phyloP scores from a whole-genome alignment of 2,113 vertebrate genomes.

The Anarhynchus alexandrinus region DNA sequence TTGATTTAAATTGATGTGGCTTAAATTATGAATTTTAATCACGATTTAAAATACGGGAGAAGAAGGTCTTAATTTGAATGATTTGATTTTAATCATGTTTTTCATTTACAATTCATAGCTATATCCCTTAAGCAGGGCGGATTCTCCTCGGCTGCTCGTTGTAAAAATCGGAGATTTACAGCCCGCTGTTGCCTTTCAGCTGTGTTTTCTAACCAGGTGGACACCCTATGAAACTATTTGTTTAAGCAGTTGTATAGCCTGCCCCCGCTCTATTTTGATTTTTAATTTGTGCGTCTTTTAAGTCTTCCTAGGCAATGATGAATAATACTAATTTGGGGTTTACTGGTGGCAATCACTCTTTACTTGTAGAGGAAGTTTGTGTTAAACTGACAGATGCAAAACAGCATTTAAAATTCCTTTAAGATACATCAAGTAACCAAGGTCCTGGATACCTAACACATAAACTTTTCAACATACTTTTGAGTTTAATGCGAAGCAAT shows the following conservation, averaged over 20 bases:
- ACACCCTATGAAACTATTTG: background rate
- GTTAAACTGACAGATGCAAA: background rate
- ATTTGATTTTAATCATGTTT: constrained; percentile 33
- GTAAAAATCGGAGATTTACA: background rate
- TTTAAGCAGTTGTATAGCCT: background rate
- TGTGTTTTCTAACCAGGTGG: background rate
- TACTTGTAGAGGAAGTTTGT: background rate
- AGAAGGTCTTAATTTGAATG: background rate
- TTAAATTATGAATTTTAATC: constrained; percentile 46
- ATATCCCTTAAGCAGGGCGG: background rate
- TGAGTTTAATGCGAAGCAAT: background rate
- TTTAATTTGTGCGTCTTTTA: background rate
- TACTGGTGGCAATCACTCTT: background rate
- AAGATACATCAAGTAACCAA: background rate
- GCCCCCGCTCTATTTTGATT: background rate
- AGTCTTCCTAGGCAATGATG: background rate
- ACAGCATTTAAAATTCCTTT: background rate
- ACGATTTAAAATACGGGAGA: background rate
- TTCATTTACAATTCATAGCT: constrained; percentile 27
- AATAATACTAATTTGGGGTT: background rate
- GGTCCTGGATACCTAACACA: background rate
- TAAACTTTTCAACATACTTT: background rate
- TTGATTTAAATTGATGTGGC: constrained; percentile 33
- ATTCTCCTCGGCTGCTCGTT: background rate
- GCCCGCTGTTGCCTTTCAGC: background rate